Conservation (phyloP, 2,113 vertebrate species). For the Calonectris borealis region DNA sequence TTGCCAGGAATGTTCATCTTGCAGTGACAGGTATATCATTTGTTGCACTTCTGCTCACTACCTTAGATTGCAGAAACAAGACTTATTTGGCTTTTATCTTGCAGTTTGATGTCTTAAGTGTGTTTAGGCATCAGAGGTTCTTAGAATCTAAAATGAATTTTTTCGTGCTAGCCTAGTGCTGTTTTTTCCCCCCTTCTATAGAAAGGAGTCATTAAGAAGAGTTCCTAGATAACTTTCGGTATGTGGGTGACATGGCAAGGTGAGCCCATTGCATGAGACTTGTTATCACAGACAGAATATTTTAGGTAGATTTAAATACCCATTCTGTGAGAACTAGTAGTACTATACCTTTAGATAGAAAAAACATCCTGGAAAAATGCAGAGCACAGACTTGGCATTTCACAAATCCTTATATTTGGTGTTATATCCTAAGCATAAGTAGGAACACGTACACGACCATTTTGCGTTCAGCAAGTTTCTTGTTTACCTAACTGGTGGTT, state of each 20-base stretch:
- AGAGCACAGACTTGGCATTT: not conserved
- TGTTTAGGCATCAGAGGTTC: not conserved
- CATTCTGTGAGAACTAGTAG: not conserved
- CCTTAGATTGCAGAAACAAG: not conserved
- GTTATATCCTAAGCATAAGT: not conserved
- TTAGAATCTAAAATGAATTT: not conserved
- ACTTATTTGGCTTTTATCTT: not conserved
- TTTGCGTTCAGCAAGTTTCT: not conserved
- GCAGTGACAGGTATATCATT: not conserved
- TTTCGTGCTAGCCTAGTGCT: not conserved
- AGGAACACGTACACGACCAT: not conserved
- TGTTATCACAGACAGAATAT: not conserved
- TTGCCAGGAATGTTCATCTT: not conserved
- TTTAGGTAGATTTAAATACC: not conserved
- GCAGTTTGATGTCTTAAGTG: not conserved
- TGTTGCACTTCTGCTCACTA: not conserved
- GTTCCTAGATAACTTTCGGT: not conserved
- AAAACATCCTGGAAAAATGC: not conserved
- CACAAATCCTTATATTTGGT: not conserved
- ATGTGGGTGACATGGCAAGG: not conserved
- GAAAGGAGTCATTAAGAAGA: not conserved
- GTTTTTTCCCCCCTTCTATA: not conserved
- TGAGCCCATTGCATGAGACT: not conserved
- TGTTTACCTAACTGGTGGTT: not conserved
- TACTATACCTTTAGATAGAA: not conserved